These are phyloP conservation scores for Neoaliturus tenellus DNA, from an alignment of 2,888 invertebrate species.

Conservation along the genomic window DNA sequence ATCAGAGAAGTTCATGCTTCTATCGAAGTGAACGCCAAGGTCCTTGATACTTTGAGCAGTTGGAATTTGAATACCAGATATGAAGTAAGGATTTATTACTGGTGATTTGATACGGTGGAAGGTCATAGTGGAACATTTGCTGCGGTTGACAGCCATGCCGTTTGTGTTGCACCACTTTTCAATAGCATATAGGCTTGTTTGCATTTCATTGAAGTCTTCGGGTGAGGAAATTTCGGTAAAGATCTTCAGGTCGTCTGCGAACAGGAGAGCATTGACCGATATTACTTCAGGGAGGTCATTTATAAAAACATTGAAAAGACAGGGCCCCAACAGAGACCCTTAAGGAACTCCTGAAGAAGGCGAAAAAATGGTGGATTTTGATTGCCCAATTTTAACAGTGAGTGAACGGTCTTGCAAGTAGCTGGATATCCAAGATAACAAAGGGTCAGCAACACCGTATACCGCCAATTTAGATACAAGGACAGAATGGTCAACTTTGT, in stretches of 20 bases:
- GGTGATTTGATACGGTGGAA: slow-evolving; percentile 2
- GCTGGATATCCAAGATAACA: background rate
- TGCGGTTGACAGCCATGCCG: background rate
- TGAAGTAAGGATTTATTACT: background rate
- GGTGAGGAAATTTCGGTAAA: background rate
- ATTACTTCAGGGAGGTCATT: slow-evolving; percentile 6
- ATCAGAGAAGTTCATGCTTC: background rate
- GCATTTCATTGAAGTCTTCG: background rate
- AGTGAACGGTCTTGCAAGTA: background rate
- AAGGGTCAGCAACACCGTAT: background rate
- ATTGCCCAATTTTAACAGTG: background rate
- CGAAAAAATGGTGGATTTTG: background rate
- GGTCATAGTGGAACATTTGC: background rate
- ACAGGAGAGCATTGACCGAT: background rate
- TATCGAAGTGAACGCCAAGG: background rate
- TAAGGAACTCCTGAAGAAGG: slow-evolving; percentile 15
- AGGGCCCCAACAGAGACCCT: slow-evolving; percentile 12
- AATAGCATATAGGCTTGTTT: background rate
- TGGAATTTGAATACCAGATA: background rate
- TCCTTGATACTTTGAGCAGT: background rate
- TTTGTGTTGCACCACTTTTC: slow-evolving; percentile 9
- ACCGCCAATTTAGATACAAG: background rate
- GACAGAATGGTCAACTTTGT: slow-evolving; percentile 12
- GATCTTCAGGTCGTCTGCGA: slow-evolving; percentile 13
- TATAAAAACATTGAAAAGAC: slow-evolving; percentile 21